Evolutionary conservation across 2,113 vertebrate species (phyloP).

Genomic region (Capricornis sumatraensis): DNA sequence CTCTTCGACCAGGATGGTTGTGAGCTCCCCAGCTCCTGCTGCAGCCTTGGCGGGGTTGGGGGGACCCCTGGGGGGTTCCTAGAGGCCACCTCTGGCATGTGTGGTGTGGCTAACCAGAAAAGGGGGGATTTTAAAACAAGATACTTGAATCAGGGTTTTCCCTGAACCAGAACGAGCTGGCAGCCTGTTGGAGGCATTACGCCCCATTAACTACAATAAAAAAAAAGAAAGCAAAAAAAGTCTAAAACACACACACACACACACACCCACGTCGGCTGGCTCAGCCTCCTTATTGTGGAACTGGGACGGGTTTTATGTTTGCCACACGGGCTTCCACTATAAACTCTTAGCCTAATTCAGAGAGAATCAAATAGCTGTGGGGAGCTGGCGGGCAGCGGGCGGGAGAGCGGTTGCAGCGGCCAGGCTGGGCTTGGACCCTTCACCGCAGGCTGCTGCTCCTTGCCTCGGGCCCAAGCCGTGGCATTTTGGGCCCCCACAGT

Average conservation of each 20-base stretch:
- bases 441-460: neutral
- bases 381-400: neutral
- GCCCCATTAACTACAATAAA: conserved; percentile 30
- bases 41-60: neutral
- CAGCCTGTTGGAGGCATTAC: neutral
- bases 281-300: neutral
- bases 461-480: neutral
- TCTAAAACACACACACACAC: neutral
- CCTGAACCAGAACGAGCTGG: neutral
- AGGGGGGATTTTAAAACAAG: neutral
- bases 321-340: neutral
- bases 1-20: too few species aligned
- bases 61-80: neutral
- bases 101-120: neutral
- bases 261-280: neutral
- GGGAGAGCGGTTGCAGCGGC: neutral
- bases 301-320: neutral
- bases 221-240: neutral
- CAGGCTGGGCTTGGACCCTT: neutral
- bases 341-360: neutral
- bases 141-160: neutral
- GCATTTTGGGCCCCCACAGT: accelerated
- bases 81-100: neutral
- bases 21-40: neutral
- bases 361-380: neutral